Evolutionary conservation across 2,888 invertebrate species (phyloP), one percentile per base, ranked within the genome.

Genomic region (Metallyticus violacea): DNA sequence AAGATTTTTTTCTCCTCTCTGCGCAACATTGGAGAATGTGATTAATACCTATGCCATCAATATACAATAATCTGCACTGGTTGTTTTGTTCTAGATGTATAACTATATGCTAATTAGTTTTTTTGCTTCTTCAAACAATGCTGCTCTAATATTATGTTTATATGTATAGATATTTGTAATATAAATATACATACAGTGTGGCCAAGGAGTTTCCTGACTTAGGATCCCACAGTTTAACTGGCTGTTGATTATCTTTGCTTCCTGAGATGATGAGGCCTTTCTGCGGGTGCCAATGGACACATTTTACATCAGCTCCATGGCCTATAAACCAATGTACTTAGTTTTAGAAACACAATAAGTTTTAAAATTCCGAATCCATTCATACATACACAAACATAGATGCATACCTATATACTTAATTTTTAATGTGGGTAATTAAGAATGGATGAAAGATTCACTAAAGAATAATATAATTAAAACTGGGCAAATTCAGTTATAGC

Each of bases 271-370:
- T 96, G 83, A 99, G 94, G 87, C 97, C 97, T 92, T 99, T 99
- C 90, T 97, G 97, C 0, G 99, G 99, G 93, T 99, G 99, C 99
- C 99, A 99, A 92, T 99, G 99, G 6, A 99, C 99, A 93, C 99
- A 99, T 93, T 99, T 99, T 0, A 99, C 99, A 93, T 99, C 99
- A 29, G 99, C 98, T 90, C 99, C 99, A 91, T 99, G 99, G 89
- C 99, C 97, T 95, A 90, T 78, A 89, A 83, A 15, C 22, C 22
- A n/a, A 9, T 9, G 3, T 2, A 28, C 27, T 1, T 27, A n/a
- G 27, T 79, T 27, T 28, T 80, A 29, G 1, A 15, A 80, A 22
- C 9, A 26, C 3, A 78, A 80, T 2, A 7, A 4, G 0, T 3
- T 78, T 5, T 40, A 40, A 4, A 25, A n/a, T 26, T 26, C 3